A percentile compares a stretch with the other conserved stretches of the same genome.
phyloP scores from a whole-genome alignment of 2,797 vertebrate species.

The Sparidentex hasta region DNA sequence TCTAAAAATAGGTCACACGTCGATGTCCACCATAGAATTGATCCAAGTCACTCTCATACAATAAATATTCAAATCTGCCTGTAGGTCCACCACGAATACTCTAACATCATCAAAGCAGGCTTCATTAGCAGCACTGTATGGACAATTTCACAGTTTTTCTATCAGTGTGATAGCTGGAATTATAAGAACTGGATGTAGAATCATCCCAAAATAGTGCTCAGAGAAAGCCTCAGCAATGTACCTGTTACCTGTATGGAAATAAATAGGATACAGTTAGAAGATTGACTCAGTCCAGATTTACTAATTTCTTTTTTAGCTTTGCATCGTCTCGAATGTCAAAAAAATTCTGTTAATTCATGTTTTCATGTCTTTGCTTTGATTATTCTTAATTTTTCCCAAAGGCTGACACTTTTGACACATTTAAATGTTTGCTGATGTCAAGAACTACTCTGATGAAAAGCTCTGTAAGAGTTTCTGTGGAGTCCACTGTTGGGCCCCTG shows the following conservation, averaged over 20 bases:
- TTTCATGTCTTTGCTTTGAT: background rate
- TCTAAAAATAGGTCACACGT: slow-evolving; percentile 24
- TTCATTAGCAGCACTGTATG: background rate
- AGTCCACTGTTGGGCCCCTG: background rate
- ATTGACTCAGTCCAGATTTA: background rate
- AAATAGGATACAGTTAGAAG: slow-evolving; percentile 1
- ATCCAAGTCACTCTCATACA: background rate
- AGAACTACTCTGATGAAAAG: background rate
- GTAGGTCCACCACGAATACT: slow-evolving; percentile 4
- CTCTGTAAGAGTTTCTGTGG: background rate
- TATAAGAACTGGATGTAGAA: background rate
- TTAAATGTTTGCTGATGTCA: background rate
- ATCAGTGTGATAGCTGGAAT: slow-evolving; percentile 1
- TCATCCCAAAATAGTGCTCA: background rate
- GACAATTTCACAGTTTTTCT: background rate
- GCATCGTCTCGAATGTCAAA: background rate
- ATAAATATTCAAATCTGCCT: background rate
- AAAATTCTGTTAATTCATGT: background rate
- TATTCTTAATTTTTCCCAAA: too few relatives aligned
- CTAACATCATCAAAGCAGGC: slow-evolving; percentile 3
- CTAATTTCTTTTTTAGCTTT: background rate
- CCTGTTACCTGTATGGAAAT: slow-evolving; percentile 8
- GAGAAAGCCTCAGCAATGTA: background rate
- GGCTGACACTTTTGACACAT: background rate
- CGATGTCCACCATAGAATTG: background rate